Conservation (phyloP, 2,797 vertebrate genomes). For the Clarias platycephalus region DNA sequence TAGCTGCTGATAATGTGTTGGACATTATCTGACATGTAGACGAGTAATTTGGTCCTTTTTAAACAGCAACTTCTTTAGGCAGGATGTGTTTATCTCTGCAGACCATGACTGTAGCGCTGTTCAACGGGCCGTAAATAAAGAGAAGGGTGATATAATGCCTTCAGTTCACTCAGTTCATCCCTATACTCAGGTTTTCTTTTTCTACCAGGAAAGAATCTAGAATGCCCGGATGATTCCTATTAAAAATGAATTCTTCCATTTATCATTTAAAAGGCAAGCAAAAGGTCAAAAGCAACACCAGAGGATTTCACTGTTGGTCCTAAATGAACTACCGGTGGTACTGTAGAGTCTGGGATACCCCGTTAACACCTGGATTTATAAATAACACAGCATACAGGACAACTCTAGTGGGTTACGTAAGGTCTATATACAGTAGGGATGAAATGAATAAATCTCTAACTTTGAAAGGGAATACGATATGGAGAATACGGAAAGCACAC, state of each 20-base stretch:
- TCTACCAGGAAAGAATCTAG: neutral
- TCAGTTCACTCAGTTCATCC: neutral
- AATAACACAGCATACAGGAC: neutral
- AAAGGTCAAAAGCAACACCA: slow-evolving; percentile 55
- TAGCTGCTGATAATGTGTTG: too few relatives aligned
- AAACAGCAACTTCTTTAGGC: too few relatives aligned
- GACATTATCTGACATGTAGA: too few relatives aligned
- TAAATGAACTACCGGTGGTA: neutral
- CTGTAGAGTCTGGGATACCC: neutral
- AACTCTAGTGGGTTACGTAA: neutral
- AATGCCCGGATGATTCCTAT: neutral
- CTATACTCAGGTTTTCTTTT: neutral
- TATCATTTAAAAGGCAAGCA: slow-evolving; percentile 61
- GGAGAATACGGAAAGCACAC: neutral
- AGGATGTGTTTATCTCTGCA: neutral
- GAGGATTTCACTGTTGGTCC: neutral
- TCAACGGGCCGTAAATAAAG: neutral
- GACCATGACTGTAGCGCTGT: neutral
- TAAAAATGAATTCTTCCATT: slow-evolving; percentile 64
- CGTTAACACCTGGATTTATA: neutral
- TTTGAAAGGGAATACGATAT: neutral
- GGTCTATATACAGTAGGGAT: neutral
- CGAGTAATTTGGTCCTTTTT: too few relatives aligned
- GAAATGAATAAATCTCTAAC: neutral
- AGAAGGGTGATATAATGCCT: neutral